Evolutionary conservation across 1,140 invertebrate genomes (phyloP), one percentile per base, ranked within the genome.

Genomic region (Camponotus pennsylvanicus): DNA sequence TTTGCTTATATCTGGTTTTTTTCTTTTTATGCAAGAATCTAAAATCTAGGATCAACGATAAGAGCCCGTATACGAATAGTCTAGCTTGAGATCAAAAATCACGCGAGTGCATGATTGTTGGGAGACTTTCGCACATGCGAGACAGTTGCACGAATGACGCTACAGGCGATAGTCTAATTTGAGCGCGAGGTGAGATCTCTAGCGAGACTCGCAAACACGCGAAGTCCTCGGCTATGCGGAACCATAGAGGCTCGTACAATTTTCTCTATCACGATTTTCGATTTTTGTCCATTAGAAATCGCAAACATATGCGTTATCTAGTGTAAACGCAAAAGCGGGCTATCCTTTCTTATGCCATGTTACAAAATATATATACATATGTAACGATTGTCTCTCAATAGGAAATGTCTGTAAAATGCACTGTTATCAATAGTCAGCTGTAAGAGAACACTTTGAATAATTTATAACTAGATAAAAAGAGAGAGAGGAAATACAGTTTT

Each of bases 91-190:
- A 78, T 70, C 27, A 42, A 80, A 80, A 80, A 52, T 52, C 27
- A 57, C 37, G 49, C n/a, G 66, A 71, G 13, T 42, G 49, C 78
- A 21, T 55, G 61, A 70, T 67, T 57, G 78, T 61, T 57, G 42
- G 34, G 63, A 42, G 73, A 59, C 40, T 77, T 59, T 59, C 40
- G 73, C 27, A 45, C 40, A 75, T 42, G 67, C 67, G 55, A 79
- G 83, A 61, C 55, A 32, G 49, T 82, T 59, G 78, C 78, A 73
- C 79, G 69, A 75, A 83, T 55, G 69, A 61, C 69, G n/a, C 40
- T 59, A 18, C 15, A 32, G 27, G 37, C 79, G 79, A 71, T 82
- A 73, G 79, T 32, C 79, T 82, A 82, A 82, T 82, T 82, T 73
- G 67, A 82, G 40, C 42, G 67, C 79, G 79, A 73, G 40, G 79